Conservation (phyloP, 35 echinoderm and acorn worm genomes). For the Apostichopus japonicus region DNA sequence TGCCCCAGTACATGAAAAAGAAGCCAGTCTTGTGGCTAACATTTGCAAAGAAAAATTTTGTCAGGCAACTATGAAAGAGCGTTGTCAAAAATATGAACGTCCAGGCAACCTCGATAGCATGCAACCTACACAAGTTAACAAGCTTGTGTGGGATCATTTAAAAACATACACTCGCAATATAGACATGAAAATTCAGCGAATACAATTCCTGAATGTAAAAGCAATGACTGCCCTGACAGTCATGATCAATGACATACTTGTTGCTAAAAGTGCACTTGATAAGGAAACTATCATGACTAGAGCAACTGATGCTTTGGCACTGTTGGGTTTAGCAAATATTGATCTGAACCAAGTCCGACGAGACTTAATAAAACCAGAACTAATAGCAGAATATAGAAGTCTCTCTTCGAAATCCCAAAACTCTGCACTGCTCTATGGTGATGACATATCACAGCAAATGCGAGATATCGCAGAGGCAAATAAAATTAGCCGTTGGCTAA, state of each 20-base stretch:
- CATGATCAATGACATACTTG: slow-evolving; percentile 10
- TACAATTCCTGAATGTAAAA: neutral
- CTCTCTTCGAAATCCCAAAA: slow-evolving; percentile 28
- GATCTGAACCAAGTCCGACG: slow-evolving; percentile 14
- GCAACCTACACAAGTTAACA: slow-evolving; percentile 37
- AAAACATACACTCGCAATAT: neutral
- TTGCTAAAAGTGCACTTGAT: neutral
- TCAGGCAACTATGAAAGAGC: neutral
- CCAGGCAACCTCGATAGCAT: neutral
- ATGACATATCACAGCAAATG: slow-evolving; percentile 26
- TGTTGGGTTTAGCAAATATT: slow-evolving; percentile 30
- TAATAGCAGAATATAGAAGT: slow-evolving; percentile 21
- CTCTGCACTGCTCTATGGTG: slow-evolving; percentile 54
- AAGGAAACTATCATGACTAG: neutral
- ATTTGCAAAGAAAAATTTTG: neutral
- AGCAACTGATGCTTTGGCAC: slow-evolving; percentile 18
- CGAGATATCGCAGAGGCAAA: slow-evolving; percentile 46
- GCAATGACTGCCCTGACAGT: slow-evolving; percentile 25
- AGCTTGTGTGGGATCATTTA: slow-evolving; percentile 27
- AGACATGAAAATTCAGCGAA: slow-evolving; percentile 32
- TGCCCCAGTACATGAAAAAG: neutral
- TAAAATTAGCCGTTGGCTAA: neutral
- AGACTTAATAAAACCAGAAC: slow-evolving; percentile 26
- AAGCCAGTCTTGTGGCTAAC: neutral
- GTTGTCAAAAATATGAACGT: slow-evolving; percentile 24